Evolutionary conservation across 2,113 vertebrate genomes (phyloP), one percentile per base, ranked within the genome.

Genomic region (Eira barbara): DNA sequence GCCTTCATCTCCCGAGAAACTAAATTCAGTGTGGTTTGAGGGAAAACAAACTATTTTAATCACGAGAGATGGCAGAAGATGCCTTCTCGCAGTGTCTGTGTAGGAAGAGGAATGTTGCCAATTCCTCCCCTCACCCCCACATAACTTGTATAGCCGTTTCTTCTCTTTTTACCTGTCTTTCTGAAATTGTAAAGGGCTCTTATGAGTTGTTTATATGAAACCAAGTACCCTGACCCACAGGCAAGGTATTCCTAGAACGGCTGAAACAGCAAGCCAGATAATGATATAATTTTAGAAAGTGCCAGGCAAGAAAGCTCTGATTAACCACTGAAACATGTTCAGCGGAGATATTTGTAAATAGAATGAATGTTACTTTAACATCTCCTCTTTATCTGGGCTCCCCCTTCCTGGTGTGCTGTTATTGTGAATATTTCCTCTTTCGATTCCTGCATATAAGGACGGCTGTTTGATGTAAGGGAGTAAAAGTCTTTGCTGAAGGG

Each of bases 181-280:
- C 71, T 95, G 91, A 83, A 93, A 95, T 95, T 98, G 97, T 0
- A 98, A 97, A 96, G 85, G 89, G 47, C 52, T 95, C 81, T 93
- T 94, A 61, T 14, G 63, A 80, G 71, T 96, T 74, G 55, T 95
- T 96, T 96, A 93, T 94, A 90, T 73, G 92, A 98, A 98, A 97
- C 59, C 63, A 73, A 98, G 94, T 90, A 80, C 80, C 95, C 65
- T 95, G 98, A 97, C 25, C 92, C 92, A 96, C 79, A 71, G 92
- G 79, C 95, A 96, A 96, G 79, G 80, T 97, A 95, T 97, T 97
- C 87, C 34, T 69, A 36, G 83, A 98, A 97, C 55, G 97, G 96
- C 96, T 98, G 86, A 98, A 97, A 98, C 85, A 98, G 95, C 97
- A 95, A 98, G 79, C 78, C 80, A 95, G 95, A 97, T 97, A 98